These are phyloP conservation scores for Leptodactylus fallax DNA, from an alignment of 2,797 vertebrate species.

Conservation along the genomic window DNA sequence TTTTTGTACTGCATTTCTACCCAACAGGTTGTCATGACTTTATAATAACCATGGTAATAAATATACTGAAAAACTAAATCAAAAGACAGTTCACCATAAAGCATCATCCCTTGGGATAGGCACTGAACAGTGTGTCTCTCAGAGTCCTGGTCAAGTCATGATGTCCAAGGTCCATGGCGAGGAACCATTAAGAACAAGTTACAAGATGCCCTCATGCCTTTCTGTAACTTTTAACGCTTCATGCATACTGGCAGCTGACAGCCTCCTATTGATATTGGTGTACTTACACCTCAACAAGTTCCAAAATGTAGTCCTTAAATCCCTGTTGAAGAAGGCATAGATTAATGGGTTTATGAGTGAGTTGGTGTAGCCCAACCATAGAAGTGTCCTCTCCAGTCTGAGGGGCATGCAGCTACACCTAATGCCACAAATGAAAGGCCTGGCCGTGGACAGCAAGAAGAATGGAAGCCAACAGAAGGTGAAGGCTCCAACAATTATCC, in stretches of 20 bases:
- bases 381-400: conserved; percentile 78
- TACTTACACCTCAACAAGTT: conserved; percentile 77
- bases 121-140: conserved; percentile 47
- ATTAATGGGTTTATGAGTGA: conserved; percentile 90
- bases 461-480: conserved; percentile 78
- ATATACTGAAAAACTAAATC: conserved; percentile 27
- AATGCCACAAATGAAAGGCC: conserved; percentile 76
- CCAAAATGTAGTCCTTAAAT: conserved; percentile 85
- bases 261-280: conserved; percentile 78
- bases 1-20: not conserved
- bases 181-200: conserved; percentile 33
- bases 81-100: conserved; percentile 39
- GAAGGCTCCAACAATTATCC: conserved; percentile 76
- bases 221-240: conserved; percentile 78
- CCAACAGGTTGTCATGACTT: conserved; percentile 8
- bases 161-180: conserved; percentile 2
- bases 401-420: conserved; percentile 75
- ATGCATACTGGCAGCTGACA: conserved; percentile 77
- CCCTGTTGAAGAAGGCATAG: conserved; percentile 89
- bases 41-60: conserved; percentile 36
- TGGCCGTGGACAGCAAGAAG: conserved; percentile 76
- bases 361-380: conserved; percentile 92
- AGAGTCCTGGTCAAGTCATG: conserved; percentile 24
- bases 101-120: conserved; percentile 39
- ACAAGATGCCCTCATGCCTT: conserved; percentile 74